Evolutionary conservation across 1,140 invertebrate species (phyloP).

Genomic region (Leptonema lineaticorne): DNA sequence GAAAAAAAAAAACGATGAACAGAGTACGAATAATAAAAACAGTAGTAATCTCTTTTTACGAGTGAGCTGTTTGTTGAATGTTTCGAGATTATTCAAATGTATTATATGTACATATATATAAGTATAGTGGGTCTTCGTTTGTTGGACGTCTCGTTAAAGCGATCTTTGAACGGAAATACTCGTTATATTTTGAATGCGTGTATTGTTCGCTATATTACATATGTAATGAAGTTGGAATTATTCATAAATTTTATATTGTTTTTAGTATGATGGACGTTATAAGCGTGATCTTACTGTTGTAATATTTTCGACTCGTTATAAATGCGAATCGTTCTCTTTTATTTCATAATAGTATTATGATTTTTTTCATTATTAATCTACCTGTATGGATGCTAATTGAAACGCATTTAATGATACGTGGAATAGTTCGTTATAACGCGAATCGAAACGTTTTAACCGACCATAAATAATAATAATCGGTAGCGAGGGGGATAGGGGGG

Average conservation of each 20-base stretch:
- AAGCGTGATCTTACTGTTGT: too few species aligned
- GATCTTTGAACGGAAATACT: not conserved
- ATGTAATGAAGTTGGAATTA: too few species aligned
- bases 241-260: too few species aligned
- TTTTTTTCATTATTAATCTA: too few species aligned
- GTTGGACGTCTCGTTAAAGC: conserved; percentile 1
- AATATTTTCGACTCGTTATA: too few species aligned
- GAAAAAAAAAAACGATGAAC: too few species aligned
- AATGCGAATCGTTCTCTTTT: too few species aligned
- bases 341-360: too few species aligned
- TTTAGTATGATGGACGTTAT: too few species aligned
- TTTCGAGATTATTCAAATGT: conserved; percentile 3
- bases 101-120: not conserved
- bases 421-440: not conserved
- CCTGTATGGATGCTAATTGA: conserved; percentile 12
- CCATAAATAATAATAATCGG: not conserved
- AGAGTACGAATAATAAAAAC: too few species aligned
- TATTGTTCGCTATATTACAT: too few species aligned
- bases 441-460: not conserved
- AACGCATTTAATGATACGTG: conserved; percentile 5
- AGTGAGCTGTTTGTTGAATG: not conserved
- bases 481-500: not conserved
- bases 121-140: not conserved
- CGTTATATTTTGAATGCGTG: too few species aligned
- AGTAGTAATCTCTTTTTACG: not conserved